Evolutionary conservation across 2,888 invertebrate genomes (phyloP).

Genomic region (Oxytorus armatus): DNA sequence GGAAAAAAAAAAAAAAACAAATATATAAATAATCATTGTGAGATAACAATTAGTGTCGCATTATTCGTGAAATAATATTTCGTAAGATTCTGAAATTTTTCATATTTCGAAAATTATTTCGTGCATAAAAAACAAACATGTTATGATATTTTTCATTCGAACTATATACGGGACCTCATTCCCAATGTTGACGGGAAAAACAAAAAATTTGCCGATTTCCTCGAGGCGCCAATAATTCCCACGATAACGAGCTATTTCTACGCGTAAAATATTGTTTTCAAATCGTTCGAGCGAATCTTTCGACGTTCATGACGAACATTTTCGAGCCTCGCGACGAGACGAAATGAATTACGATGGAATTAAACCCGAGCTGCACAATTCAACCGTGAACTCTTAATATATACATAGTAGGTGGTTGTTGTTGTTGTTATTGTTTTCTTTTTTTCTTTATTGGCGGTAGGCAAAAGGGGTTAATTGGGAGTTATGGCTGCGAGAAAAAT

Average conservation of each 20-base stretch:
- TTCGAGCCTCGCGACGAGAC: too few species aligned
- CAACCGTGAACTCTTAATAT: not conserved
- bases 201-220: constrained; percentile 11
- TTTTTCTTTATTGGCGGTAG: constrained; percentile 4
- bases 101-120: too few species aligned
- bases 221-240: not conserved
- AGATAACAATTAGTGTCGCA: too few species aligned
- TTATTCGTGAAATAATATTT: too few species aligned
- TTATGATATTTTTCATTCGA: not conserved
- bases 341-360: constrained; percentile 2
- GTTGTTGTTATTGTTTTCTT: too few species aligned
- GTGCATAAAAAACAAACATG: too few species aligned
- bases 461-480: not conserved
- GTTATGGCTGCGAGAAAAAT: constrained; percentile 53
- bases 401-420: constrained; percentile 26
- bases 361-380: constrained; percentile 30
- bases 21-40: too few species aligned
- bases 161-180: not conserved
- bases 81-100: too few species aligned
- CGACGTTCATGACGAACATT: not conserved
- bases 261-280: constrained; percentile 17
- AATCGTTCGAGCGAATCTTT: constrained; percentile 23
- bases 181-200: not conserved
- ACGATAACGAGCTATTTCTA: constrained; percentile 1
- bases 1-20: too few species aligned